phyloP scores from a whole-genome alignment of 2,888 invertebrate genomes.

The Globia sparganii region DNA sequence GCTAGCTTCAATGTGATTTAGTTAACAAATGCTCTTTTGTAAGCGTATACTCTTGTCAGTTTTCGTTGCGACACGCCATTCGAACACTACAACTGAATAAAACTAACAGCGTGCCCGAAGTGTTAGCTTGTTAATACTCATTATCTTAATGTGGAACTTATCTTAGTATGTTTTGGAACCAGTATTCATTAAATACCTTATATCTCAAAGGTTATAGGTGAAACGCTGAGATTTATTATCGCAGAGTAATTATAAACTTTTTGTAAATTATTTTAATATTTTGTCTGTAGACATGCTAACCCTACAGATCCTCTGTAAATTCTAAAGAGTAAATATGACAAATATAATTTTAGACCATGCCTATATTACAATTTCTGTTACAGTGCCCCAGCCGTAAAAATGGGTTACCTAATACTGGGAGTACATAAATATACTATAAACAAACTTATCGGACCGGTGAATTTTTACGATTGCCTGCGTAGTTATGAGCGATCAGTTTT shows the following conservation, averaged over 20 bases:
- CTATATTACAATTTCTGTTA: conserved; percentile 71
- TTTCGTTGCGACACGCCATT: conserved; percentile 45
- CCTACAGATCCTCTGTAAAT: conserved; percentile 41
- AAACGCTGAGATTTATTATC: conserved; percentile 77
- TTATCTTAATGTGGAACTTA: conserved; percentile 73
- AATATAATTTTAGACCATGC: conserved; percentile 33
- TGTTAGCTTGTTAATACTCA: conserved; percentile 47
- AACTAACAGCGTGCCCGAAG: conserved; percentile 23
- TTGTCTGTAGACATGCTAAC: conserved; percentile 37
- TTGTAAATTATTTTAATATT: conserved; percentile 76
- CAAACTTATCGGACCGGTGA: conserved; percentile 75
- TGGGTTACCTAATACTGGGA: conserved; percentile 69
- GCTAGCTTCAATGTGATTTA: conserved; percentile 73
- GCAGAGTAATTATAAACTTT: conserved; percentile 76
- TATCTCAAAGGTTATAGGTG: conserved; percentile 81
- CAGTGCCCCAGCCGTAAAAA: conserved; percentile 72
- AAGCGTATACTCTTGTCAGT: conserved; percentile 37
- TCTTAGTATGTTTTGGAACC: conserved; percentile 78
- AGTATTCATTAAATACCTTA: conserved; percentile 83
- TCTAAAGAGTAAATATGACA: conserved; percentile 23
- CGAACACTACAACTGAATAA: conserved; percentile 21
- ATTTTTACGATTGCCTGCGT: conserved; percentile 70
- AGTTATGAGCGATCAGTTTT: conserved; percentile 62
- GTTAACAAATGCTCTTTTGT: conserved; percentile 66
- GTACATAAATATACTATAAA: conserved; percentile 74